These are phyloP conservation scores for Tetranychus urticae DNA, from an alignment of 1,140 invertebrate species.

Conservation along the genomic window DNA sequence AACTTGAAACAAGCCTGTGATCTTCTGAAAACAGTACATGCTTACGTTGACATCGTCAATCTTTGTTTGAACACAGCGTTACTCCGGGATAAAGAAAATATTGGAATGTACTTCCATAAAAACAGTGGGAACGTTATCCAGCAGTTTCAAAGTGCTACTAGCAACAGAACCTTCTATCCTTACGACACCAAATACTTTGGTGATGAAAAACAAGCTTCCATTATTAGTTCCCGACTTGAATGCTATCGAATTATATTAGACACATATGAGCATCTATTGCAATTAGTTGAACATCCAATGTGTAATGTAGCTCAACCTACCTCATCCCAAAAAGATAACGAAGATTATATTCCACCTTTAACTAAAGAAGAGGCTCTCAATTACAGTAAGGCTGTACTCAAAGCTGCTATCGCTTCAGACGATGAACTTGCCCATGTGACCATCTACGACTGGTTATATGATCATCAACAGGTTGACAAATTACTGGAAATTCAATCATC, in stretches of 20 bases:
- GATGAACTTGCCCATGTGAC: slow-evolving; percentile 75
- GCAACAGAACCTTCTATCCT: not conserved
- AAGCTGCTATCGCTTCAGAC: slow-evolving; percentile 24
- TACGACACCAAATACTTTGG: not conserved
- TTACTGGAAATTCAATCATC: slow-evolving; percentile 42
- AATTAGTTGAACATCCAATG: slow-evolving; percentile 16
- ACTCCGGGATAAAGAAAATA: slow-evolving; percentile 62
- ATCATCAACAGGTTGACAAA: slow-evolving; percentile 44
- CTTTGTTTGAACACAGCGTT: slow-evolving; percentile 55
- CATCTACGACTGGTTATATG: slow-evolving; percentile 80
- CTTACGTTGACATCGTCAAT: slow-evolving; percentile 63
- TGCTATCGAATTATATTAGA: slow-evolving; percentile 64
- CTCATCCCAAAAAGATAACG: not conserved
- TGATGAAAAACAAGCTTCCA: slow-evolving; percentile 3
- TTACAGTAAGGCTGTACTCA: slow-evolving; percentile 22
- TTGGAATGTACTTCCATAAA: slow-evolving; percentile 66
- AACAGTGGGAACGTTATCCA: slow-evolving; percentile 2
- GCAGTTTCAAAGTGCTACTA: not conserved
- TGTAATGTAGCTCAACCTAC: not conserved
- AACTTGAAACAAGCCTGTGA: slow-evolving; percentile 50
- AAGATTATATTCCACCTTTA: not conserved
- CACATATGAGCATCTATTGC: slow-evolving; percentile 50
- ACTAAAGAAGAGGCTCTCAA: slow-evolving; percentile 12
- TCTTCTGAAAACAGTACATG: slow-evolving; percentile 29
- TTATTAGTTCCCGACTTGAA: slow-evolving; percentile 35